Evolutionary conservation across 2,797 vertebrate species (phyloP).

Genomic region (Labroides dimidiatus): DNA sequence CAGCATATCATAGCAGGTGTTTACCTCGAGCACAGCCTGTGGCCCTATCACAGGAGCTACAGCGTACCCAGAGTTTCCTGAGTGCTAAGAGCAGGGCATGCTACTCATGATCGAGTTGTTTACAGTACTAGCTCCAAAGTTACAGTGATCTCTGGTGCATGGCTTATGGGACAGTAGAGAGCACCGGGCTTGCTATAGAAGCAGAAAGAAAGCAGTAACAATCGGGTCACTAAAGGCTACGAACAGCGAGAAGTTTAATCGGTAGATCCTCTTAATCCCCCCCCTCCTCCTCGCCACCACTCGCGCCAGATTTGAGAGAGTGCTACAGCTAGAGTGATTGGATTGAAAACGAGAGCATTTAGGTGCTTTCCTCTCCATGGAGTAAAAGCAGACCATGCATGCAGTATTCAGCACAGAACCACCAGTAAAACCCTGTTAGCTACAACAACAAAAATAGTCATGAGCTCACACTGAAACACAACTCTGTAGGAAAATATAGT

Average conservation of each 20-base stretch:
- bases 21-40: conserved; percentile 32
- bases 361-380: conserved; percentile 34
- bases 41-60: conserved; percentile 34
- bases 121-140: conserved; percentile 67
- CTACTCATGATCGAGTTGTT: conserved; percentile 48
- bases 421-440: conserved; percentile 61
- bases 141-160: conserved; percentile 66
- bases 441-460: conserved; percentile 63
- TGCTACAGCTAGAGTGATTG: conserved; percentile 55
- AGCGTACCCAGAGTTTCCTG: conserved; percentile 66
- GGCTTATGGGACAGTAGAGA: conserved; percentile 62
- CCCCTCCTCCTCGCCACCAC: conserved; percentile 1
- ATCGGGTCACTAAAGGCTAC: conserved; percentile 57
- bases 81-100: conserved; percentile 63
- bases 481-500: conserved; percentile 87
- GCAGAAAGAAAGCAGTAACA: conserved; percentile 41
- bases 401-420: conserved; percentile 67
- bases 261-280: conserved; percentile 65
- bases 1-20: conserved; percentile 29
- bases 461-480: conserved; percentile 74
- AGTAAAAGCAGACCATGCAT: conserved; percentile 11
- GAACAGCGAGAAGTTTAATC: conserved; percentile 61
- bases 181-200: conserved; percentile 40
- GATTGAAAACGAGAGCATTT: conserved; percentile 53
- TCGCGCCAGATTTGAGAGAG: conserved; percentile 43